These are phyloP conservation scores for Raphicerus campestris DNA, from an alignment of 2,113 vertebrate species.

Conservation along the genomic window DNA sequence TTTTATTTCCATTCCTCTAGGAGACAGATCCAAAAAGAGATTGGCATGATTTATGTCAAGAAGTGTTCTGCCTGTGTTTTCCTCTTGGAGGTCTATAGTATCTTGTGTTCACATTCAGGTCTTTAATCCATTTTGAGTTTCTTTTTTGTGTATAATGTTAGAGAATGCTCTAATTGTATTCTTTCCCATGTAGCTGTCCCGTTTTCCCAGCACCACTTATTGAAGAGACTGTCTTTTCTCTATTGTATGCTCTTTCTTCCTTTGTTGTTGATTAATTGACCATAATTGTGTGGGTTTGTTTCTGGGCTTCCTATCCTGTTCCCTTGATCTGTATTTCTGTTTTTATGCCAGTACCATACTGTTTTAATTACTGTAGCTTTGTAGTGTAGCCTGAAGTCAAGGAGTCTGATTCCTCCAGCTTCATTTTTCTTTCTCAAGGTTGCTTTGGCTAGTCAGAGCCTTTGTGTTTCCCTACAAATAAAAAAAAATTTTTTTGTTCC, in stretches of 20 bases:
- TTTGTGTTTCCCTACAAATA: background rate
- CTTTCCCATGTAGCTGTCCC: background rate
- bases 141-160: background rate
- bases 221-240: background rate
- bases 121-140: background rate
- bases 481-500: background rate
- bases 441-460: background rate
- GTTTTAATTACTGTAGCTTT: background rate
- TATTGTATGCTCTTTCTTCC: background rate
- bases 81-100: background rate
- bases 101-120: background rate
- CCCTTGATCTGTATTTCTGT: background rate
- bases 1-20: background rate
- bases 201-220: background rate
- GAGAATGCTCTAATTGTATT: background rate
- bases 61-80: background rate
- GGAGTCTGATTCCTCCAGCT: background rate
- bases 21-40: background rate
- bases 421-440: background rate
- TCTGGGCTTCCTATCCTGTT: background rate
- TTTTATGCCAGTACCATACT: background rate
- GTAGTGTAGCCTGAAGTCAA: background rate
- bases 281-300: background rate
- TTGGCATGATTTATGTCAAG: background rate
- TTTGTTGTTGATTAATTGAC: background rate